A percentile compares a stretch with the other conserved stretches of the same genome.
Evolutionary conservation across 1,140 invertebrate genomes (phyloP).

Genomic region (Bombyx mandarina): DNA sequence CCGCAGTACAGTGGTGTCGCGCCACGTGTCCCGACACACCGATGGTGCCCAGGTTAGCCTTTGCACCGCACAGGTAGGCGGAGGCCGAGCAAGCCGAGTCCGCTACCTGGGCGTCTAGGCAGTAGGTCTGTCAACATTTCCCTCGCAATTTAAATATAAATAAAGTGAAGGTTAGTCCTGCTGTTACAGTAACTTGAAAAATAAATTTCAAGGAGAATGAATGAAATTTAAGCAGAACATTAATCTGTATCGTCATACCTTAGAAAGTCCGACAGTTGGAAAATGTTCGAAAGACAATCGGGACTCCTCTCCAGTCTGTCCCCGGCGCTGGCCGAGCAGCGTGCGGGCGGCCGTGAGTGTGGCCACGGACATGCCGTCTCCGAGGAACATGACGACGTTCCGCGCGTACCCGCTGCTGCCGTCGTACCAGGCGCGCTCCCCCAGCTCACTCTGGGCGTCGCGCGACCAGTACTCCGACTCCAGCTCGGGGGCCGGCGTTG

Average conservation of each 20-base stretch:
- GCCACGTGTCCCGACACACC: slow-evolving; percentile 79
- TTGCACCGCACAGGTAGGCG: slow-evolving; percentile 86
- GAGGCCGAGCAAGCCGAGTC: slow-evolving; percentile 86
- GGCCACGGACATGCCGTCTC: slow-evolving; percentile 83
- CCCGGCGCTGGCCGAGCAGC: slow-evolving; percentile 74
- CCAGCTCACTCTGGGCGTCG: slow-evolving; percentile 25
- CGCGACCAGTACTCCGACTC: slow-evolving; percentile 25
- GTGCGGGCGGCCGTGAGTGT: slow-evolving; percentile 80
- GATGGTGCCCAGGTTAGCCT: slow-evolving; percentile 82
- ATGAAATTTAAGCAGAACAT: slow-evolving; percentile 46
- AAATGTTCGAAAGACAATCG: slow-evolving; percentile 82
- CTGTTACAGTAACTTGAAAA: too few species aligned
- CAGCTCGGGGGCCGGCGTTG: slow-evolving; percentile 11
- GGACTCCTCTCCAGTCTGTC: slow-evolving; percentile 75
- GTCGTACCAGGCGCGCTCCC: slow-evolving; percentile 5
- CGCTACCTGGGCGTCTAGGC: slow-evolving; percentile 79
- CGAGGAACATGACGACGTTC: slow-evolving; percentile 82
- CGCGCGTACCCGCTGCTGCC: slow-evolving; percentile 67
- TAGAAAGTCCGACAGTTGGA: slow-evolving; percentile 78
- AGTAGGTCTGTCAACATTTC: slow-evolving; percentile 78
- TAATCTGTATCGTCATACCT: slow-evolving; percentile 67
- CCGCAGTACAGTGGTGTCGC: slow-evolving; percentile 71
- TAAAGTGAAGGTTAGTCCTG: slow-evolving; percentile 6
- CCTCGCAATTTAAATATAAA: background rate
- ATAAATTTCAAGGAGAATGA: slow-evolving; percentile 39